Percentiles rank a stretch among this genome's conserved stretches.
Conservation (phyloP, 1,140 invertebrate genomes). For the Xylocopa sonorina region DNA sequence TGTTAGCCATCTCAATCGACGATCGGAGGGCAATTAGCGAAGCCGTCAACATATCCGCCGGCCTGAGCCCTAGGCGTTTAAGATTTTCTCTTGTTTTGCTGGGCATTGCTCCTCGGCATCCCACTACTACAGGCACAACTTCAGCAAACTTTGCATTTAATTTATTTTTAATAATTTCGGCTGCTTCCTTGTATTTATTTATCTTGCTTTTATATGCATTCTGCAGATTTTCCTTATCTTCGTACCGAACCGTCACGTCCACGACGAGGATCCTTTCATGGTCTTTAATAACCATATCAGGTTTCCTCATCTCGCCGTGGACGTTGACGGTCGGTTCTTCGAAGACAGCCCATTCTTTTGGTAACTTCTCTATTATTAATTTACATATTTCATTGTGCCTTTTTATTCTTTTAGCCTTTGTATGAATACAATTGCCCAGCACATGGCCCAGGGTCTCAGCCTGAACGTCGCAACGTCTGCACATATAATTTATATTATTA, state of each 20-base stretch:
- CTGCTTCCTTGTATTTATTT: background rate
- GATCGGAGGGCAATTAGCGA: background rate
- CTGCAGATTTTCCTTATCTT: background rate
- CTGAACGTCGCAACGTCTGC: background rate
- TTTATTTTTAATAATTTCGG: background rate
- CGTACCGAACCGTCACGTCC: background rate
- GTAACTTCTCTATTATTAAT: background rate
- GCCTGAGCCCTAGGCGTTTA: background rate
- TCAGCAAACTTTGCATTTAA: background rate
- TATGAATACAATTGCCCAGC: constrained; percentile 32
- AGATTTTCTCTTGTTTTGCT: background rate
- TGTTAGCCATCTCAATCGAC: background rate
- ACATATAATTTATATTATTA: background rate
- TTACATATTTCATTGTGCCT: constrained; percentile 54
- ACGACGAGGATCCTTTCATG: background rate
- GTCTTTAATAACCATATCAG: background rate
- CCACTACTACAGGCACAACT: background rate
- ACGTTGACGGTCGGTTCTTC: background rate
- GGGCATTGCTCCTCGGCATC: background rate
- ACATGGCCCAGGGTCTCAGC: constrained; percentile 55
- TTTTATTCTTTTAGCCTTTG: constrained; percentile 36
- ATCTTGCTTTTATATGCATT: background rate
- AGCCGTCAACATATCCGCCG: background rate
- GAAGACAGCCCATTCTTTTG: background rate
- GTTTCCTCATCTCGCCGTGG: background rate